phyloP scores from a whole-genome alignment of 2,797 vertebrate species.

The Okamejei kenojei region DNA sequence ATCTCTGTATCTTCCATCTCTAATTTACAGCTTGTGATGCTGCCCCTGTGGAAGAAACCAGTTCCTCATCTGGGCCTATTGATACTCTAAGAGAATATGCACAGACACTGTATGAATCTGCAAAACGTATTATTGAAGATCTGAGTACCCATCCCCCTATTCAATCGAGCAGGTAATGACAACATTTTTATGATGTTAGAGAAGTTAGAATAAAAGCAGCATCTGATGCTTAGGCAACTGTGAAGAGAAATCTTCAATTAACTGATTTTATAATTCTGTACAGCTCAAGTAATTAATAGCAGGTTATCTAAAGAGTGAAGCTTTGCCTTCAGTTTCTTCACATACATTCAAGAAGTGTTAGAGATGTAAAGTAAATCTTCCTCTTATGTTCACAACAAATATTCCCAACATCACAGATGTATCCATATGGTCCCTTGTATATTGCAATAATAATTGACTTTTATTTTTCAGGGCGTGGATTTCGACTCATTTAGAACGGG shows the following conservation, averaged over 20 bases:
- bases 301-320: neutral
- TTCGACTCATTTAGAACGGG: fast-evolving
- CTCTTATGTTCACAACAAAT: neutral
- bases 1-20: neutral
- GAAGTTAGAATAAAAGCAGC: neutral
- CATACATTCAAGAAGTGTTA: neutral
- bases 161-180: neutral
- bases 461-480: neutral
- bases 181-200: neutral
- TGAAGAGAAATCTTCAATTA: neutral
- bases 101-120: fast-evolving
- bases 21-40: neutral
- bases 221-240: too few relatives aligned
- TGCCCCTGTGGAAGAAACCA: neutral
- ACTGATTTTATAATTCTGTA: neutral
- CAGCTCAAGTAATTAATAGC: neutral
- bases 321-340: too few relatives aligned
- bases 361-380: neutral
- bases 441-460: neutral
- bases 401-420: neutral
- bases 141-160: fast-evolving
- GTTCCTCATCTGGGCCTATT: fast-evolving
- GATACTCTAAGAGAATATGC: fast-evolving
- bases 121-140: fast-evolving
- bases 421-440: too few relatives aligned